A percentile compares a stretch with the other conserved stretches of the same genome.
Conservation (phyloP, 2,797 vertebrate genomes). For the Neostethus bicornis region DNA sequence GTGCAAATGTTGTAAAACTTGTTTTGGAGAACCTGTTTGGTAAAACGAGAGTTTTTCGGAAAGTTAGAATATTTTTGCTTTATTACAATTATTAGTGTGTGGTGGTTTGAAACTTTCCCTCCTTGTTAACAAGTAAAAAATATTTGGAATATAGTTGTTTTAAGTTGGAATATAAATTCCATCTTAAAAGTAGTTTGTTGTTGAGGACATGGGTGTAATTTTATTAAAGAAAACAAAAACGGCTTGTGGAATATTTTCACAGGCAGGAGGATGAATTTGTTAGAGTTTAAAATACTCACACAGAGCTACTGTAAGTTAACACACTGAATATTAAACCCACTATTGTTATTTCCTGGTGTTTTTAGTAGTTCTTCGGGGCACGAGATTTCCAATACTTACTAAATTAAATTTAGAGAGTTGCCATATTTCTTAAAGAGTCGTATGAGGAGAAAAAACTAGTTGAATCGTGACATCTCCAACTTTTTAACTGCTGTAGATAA, state of each 20-base stretch:
- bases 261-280: too few species aligned
- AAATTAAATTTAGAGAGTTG: not conserved
- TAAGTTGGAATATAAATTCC: not conserved
- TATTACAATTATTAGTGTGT: slow-evolving; percentile 3
- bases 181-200: too few species aligned
- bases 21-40: not conserved
- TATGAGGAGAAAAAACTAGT: not conserved
- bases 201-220: too few species aligned
- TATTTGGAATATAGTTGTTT: not conserved
- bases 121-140: not conserved
- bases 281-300: too few species aligned
- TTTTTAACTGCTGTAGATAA: too few species aligned
- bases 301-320: too few species aligned
- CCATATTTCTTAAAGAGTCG: not conserved
- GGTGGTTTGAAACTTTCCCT: not conserved
- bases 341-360: too few species aligned
- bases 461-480: not conserved
- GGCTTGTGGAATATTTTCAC: too few species aligned
- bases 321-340: too few species aligned
- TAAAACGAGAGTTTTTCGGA: not conserved
- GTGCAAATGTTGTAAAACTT: not conserved
- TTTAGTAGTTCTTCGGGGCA: too few species aligned
- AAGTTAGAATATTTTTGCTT: slow-evolving; percentile 5
- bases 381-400: not conserved
- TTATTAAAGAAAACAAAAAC: too few species aligned